Conservation (phyloP, 2,888 invertebrate species). For the Eupsilia transversa region DNA sequence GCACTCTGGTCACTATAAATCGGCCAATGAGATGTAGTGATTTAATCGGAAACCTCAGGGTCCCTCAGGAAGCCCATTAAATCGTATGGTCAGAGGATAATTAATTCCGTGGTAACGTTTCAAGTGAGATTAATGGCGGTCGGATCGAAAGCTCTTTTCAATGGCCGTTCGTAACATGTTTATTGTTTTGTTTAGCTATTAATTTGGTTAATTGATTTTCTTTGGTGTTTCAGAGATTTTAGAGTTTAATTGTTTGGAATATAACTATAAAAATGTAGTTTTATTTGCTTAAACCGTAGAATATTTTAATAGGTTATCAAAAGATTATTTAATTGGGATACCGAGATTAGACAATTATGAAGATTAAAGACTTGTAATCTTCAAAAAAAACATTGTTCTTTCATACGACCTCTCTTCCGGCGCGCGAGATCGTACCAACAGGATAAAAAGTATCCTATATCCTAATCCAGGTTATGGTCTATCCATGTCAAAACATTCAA, state of each 20-base stretch:
- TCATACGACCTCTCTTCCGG: too few relatives aligned
- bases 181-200: slow-evolving; percentile 79
- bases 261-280: not conserved
- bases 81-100: slow-evolving; percentile 90
- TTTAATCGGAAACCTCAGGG: slow-evolving; percentile 90
- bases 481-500: too few relatives aligned
- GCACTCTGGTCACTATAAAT: slow-evolving; percentile 86
- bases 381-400: too few relatives aligned
- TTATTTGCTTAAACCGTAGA: not conserved
- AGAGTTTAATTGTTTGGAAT: not conserved
- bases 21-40: slow-evolving; percentile 90
- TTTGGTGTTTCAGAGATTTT: slow-evolving; percentile 4
- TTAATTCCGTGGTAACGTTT: slow-evolving; percentile 88
- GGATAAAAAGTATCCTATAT: too few relatives aligned
- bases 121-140: slow-evolving; percentile 89
- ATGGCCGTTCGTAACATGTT: slow-evolving; percentile 77
- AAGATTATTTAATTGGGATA: not conserved
- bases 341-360: not conserved
- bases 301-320: not conserved
- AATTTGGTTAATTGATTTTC: slow-evolving; percentile 64
- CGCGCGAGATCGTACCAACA: too few relatives aligned
- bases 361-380: too few relatives aligned
- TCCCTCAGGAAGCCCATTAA: slow-evolving; percentile 90
- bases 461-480: too few relatives aligned
- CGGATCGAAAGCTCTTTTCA: slow-evolving; percentile 83